These are phyloP conservation scores for Oreonectes daqikongensis DNA, from an alignment of 2,797 vertebrate genomes.

Conservation along the genomic window DNA sequence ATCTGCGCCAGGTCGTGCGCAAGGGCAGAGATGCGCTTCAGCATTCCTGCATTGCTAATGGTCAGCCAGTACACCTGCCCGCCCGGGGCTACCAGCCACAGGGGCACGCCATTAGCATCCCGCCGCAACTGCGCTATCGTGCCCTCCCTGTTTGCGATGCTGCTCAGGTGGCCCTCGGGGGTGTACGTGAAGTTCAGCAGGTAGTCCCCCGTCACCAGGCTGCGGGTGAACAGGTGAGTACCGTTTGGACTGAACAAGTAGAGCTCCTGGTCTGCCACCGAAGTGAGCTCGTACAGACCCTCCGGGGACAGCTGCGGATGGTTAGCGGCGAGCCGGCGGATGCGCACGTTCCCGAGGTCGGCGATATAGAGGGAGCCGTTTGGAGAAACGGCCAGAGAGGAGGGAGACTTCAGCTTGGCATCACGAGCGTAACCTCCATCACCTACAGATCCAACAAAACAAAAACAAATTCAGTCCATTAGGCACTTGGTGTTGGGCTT, in stretches of 20 bases:
- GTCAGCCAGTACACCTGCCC: conserved; percentile 89
- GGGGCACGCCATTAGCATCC: conserved; percentile 82
- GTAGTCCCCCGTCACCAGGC: conserved; percentile 86
- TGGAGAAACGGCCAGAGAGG: conserved; percentile 83
- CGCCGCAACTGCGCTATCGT: conserved; percentile 83
- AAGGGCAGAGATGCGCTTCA: conserved; percentile 86
- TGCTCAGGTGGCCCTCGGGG: conserved; percentile 78
- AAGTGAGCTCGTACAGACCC: conserved; percentile 82
- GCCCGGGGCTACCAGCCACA: conserved; percentile 85
- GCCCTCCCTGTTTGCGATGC: conserved; percentile 78
- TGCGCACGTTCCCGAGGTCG: conserved; percentile 84
- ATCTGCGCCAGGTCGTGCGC: conserved; percentile 87
- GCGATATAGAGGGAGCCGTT: conserved; percentile 85
- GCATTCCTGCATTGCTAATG: conserved; percentile 84
- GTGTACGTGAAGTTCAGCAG: conserved; percentile 88
- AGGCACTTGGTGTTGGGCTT: not conserved
- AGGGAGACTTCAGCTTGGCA: conserved; percentile 86
- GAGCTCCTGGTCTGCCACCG: conserved; percentile 84
- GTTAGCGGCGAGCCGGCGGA: conserved; percentile 82
- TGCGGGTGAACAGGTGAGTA: conserved; percentile 85
- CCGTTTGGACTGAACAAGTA: conserved; percentile 87
- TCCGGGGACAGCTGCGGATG: conserved; percentile 75
- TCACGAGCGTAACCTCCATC: conserved; percentile 88
- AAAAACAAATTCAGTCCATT: conserved; percentile 21
- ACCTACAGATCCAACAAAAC: conserved; percentile 66